Base-by-base conservation (phyloP, 1,140 invertebrate genomes). In the Tetragnatha versicolor region DNA sequence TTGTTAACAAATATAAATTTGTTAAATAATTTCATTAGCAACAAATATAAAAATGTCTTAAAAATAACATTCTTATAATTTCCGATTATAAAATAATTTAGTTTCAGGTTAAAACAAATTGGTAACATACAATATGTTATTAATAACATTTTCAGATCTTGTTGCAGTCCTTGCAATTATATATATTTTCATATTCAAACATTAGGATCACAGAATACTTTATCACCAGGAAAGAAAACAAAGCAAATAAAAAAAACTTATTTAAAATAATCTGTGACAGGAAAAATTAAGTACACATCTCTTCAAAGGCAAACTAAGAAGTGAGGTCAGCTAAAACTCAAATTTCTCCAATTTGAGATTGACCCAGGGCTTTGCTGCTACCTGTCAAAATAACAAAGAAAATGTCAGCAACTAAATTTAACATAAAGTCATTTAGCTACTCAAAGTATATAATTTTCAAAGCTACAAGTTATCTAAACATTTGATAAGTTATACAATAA, bases 221-320 rank as follows among this genome's bases (percentile, higher is more conserved):
- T 47, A 65, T 65, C 61, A 65, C 61, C 61, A 65, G 61, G 61
- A 45, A 12, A 22, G 10, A 1, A 22, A 29, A 65, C 10, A 61
- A 61, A 29, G 9, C 20, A 61, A 61, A 25, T 61, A n/a, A 61
- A 61, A 42, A 45, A 42, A 39, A 9, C 1, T 10, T n/a, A n/a
- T 22, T 3, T 37, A 45, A 65, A 42, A n/a, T 12, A 12, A 20
- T 47, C 12, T 17, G 20, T 17, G 42, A 12, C 12, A 65, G 5
- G 27, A 65, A 65, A 65, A 45, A 65, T 65, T 65, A 65, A 65
- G 61, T 65, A 65, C 61, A 29, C 61, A 42, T 42, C 37, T 17
- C 25, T n/a, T n/a, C n/a, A n/a, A n/a, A n/a, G 31, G 33, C 33
- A 31, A 65, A 22, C 22, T 17, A 42, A 20, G 14, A 65, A 33